A percentile compares a stretch with the other conserved stretches of the same genome.
Conservation (phyloP, 2,797 vertebrate genomes). For the Phoxinus dragarum region DNA sequence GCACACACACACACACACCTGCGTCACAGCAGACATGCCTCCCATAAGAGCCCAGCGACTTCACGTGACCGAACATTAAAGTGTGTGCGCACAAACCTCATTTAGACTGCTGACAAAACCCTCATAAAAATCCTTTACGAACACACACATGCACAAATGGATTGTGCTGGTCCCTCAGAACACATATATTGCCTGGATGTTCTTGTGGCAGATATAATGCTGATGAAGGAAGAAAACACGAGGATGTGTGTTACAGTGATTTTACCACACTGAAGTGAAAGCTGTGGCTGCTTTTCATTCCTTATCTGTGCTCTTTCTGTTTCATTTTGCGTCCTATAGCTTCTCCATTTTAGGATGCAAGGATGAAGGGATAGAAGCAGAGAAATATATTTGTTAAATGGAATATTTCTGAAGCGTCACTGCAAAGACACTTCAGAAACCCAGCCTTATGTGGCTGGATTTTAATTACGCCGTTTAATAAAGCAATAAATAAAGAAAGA, state of each 20-base stretch:
- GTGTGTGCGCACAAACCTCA: not conserved
- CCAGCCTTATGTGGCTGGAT: not conserved
- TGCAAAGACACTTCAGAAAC: not conserved
- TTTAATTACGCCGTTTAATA: conserved; percentile 9
- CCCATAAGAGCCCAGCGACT: not conserved
- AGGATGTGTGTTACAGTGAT: not conserved
- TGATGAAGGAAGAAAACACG: not conserved
- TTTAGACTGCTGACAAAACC: not conserved
- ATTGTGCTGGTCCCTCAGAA: not conserved
- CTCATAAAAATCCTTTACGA: not conserved
- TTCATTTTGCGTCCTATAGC: not conserved
- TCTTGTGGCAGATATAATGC: not conserved
- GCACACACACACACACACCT: not conserved
- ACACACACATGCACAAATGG: not conserved
- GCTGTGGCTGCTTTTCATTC: not conserved
- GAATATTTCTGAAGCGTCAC: not conserved
- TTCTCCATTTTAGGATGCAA: not conserved
- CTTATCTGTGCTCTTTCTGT: not conserved
- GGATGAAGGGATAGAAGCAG: not conserved
- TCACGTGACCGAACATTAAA: not conserved
- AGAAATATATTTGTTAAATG: not conserved
- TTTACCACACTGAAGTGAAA: not conserved
- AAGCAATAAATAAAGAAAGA: not conserved
- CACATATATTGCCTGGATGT: not conserved
- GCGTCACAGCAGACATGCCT: not conserved